phyloP scores from a whole-genome alignment of 2,888 invertebrate species.

The Thyatira batis region DNA sequence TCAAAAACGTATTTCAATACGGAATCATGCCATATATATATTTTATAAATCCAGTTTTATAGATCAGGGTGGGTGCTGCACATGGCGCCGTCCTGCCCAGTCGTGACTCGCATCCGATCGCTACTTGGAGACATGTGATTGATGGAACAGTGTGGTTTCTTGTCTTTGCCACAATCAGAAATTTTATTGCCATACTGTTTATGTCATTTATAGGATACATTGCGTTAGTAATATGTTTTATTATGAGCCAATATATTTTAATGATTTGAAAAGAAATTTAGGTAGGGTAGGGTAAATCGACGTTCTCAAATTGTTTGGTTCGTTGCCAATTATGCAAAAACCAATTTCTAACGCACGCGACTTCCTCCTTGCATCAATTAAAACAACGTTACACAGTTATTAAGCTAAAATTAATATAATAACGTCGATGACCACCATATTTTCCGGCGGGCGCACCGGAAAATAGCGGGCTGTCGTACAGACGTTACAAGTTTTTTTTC shows the following conservation, averaged over 20 bases:
- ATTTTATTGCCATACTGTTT: background rate
- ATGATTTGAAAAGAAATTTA: background rate
- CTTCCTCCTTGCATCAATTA: slow-evolving; percentile 38
- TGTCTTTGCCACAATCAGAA: background rate
- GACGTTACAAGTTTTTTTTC: slow-evolving; percentile 15
- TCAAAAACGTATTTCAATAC: too few species aligned
- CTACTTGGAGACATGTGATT: background rate
- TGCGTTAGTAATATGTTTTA: too few species aligned
- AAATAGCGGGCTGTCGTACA: slow-evolving; percentile 43
- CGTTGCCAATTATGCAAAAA: background rate
- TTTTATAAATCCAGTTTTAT: background rate
- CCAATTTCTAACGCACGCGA: background rate
- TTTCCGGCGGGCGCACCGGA: slow-evolving; percentile 58
- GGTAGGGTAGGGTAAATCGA: background rate
- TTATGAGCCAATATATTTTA: background rate
- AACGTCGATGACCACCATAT: slow-evolving; percentile 37
- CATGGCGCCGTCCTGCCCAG: background rate
- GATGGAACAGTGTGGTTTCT: background rate
- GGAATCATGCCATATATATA: background rate
- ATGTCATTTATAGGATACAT: background rate
- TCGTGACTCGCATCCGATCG: background rate
- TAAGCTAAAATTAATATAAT: slow-evolving; percentile 61
- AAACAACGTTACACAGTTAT: slow-evolving; percentile 59
- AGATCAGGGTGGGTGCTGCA: background rate
- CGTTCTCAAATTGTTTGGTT: background rate